A percentile compares a stretch with the other conserved stretches of the same genome.
Conservation (phyloP, 2,888 invertebrate species). For the Bugula neritina region DNA sequence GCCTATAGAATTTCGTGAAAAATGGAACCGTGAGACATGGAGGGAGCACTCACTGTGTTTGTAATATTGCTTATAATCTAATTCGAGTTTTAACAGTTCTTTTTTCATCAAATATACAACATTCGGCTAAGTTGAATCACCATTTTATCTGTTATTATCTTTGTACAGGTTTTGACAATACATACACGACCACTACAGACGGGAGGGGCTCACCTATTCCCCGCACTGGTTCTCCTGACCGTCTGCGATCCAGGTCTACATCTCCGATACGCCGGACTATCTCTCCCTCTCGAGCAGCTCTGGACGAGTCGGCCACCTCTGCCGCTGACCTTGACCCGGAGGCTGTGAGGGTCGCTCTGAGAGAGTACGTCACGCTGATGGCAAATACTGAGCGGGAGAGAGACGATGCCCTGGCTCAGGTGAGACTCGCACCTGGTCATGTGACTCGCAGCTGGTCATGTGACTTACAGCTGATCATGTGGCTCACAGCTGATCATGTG, state of each 20-base stretch:
- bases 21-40: no score
- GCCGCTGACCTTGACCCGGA: conserved; percentile 84
- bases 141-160: no score
- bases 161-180: conserved; percentile 49
- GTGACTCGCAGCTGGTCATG: no score
- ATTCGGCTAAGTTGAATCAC: no score
- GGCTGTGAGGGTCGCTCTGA: conserved; percentile 77
- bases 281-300: conserved; percentile 33
- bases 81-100: no score
- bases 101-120: no score
- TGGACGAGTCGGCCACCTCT: conserved; percentile 32
- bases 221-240: conserved; percentile 47
- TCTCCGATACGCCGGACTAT: conserved; percentile 37
- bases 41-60: no score
- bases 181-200: conserved; percentile 51
- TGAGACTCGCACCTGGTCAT: no score
- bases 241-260: conserved; percentile 32
- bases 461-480: no score
- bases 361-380: conserved; percentile 85
- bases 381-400: conserved; percentile 85
- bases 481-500: no score
- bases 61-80: no score
- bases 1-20: no score
- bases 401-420: conserved; percentile 50
- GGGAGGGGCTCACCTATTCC: conserved; percentile 51